phyloP scores from a whole-genome alignment of 2,888 invertebrate genomes.

The Cheilosia vernalis region DNA sequence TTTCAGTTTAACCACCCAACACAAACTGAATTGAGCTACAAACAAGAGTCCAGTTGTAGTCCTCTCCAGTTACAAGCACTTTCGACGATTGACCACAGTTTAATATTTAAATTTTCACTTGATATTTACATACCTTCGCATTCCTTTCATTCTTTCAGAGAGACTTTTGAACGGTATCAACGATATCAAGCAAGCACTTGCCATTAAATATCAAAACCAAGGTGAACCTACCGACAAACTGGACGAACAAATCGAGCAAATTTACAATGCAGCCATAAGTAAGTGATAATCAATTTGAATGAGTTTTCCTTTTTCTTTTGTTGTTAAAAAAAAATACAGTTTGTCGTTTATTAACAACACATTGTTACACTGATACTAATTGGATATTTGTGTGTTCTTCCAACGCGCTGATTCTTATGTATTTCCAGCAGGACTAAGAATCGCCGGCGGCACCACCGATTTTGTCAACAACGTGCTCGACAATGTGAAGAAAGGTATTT shows the following conservation, averaged over 20 bases:
- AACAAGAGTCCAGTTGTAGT: too few relatives aligned
- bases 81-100: too few relatives aligned
- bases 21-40: too few relatives aligned
- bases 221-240: slow-evolving; percentile 85
- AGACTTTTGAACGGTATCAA: slow-evolving; percentile 90
- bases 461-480: slow-evolving; percentile 96
- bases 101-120: neutral
- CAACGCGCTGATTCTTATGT: slow-evolving; percentile 60
- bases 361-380: slow-evolving; percentile 51
- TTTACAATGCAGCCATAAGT: slow-evolving; percentile 83
- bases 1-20: neutral
- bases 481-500: slow-evolving; percentile 91
- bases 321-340: neutral
- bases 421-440: slow-evolving; percentile 88
- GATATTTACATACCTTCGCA: slow-evolving; percentile 32
- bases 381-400: slow-evolving; percentile 55
- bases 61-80: too few relatives aligned
- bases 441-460: slow-evolving; percentile 96
- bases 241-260: slow-evolving; percentile 88
- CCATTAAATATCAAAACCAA: slow-evolving; percentile 85
- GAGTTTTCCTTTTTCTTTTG: neutral
- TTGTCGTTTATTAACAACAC: neutral
- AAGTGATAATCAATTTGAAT: slow-evolving; percentile 70
- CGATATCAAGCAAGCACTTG: slow-evolving; percentile 90
- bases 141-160: slow-evolving; percentile 85